Evolutionary conservation across 2,113 vertebrate species (phyloP), one percentile per base, ranked within the genome.

Genomic region (Cisticola juncidis): DNA sequence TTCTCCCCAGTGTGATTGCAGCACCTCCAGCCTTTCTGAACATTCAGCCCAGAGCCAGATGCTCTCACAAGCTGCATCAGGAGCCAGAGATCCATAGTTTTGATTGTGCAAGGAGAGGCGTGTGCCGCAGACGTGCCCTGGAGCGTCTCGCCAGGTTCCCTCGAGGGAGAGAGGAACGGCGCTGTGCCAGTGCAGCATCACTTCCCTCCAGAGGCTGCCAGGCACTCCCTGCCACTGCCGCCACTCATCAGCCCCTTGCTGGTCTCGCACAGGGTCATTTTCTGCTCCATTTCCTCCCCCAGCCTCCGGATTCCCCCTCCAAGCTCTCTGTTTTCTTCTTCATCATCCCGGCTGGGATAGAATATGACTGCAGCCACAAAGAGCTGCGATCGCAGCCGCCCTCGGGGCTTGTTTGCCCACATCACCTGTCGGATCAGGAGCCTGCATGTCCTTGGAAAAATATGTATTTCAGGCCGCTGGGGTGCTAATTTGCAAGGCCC

Each of bases 401-500:
- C 97, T 96, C 45, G 9, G 97, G 97, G 92, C 92, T 42, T 69
- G 76, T 81, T 97, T 85, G 74, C 90, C 95, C 54, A 20, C 90
- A 96, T 98, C 97, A 97, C 97, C 97, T 97, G 97, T 98, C 86
- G 74, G 95, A 96, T 95, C 23, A 57, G 97, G 95, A 98, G 91
- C 96, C 58, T 6, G 80, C 82, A 5, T 86, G 97, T 98, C 97
- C 96, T 98, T 97, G 97, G 97, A 96, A 97, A 98, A 97, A 96
- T 97, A 97, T 77, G 94, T 97, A 98, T 98, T 98, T 97, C 83
- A 61, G 94, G 97, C 97, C 18, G n/a, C 95, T 54, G 87, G 97
- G 97, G 96, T 95, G 97, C 97, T 98, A 96, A 98, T 98, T 98
- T 98, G 97, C 98, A 98, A 98, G 97, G 96, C 93, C 97, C 97